A percentile compares a stretch with the other conserved stretches of the same genome.
Conservation (phyloP, 2,888 invertebrate species). For the Timema podura region DNA sequence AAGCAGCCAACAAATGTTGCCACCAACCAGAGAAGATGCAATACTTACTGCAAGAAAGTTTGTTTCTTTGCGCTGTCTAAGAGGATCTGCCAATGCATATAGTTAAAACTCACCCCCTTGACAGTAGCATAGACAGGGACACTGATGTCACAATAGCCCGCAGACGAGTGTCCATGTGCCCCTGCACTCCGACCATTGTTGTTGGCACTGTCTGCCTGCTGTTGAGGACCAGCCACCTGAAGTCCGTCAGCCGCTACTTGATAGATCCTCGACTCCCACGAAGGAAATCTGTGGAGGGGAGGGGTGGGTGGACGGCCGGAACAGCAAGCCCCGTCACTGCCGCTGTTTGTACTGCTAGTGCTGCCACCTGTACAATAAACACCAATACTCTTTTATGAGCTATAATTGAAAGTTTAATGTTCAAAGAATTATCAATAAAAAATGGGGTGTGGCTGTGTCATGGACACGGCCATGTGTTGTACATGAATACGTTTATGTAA, state of each 20-base stretch:
- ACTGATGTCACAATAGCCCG: constrained; percentile 84
- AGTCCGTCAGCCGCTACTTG: constrained; percentile 59
- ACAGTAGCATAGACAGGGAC: constrained; percentile 95
- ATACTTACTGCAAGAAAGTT: not conserved
- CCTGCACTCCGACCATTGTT: constrained; percentile 32
- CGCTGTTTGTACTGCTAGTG: constrained; percentile 35
- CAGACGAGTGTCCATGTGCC: constrained; percentile 37
- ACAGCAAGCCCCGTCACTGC: constrained; percentile 28
- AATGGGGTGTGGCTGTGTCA: no score
- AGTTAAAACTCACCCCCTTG: constrained; percentile 66
- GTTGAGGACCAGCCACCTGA: constrained; percentile 29
- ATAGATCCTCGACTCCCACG: constrained; percentile 96
- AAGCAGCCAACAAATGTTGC: not conserved
- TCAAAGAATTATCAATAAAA: no score
- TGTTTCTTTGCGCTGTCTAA: constrained; percentile 2
- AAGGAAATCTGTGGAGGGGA: constrained; percentile 84
- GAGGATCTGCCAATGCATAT: not conserved
- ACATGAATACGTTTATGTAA: no score
- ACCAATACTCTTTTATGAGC: no score
- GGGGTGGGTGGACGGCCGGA: constrained; percentile 71
- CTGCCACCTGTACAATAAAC: constrained; percentile 27
- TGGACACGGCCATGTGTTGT: no score
- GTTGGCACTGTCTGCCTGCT: constrained; percentile 35
- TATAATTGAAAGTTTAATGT: no score
- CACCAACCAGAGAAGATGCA: no score